phyloP scores from a whole-genome alignment of 2,113 vertebrate species.

The Neopipo cinnamomea region DNA sequence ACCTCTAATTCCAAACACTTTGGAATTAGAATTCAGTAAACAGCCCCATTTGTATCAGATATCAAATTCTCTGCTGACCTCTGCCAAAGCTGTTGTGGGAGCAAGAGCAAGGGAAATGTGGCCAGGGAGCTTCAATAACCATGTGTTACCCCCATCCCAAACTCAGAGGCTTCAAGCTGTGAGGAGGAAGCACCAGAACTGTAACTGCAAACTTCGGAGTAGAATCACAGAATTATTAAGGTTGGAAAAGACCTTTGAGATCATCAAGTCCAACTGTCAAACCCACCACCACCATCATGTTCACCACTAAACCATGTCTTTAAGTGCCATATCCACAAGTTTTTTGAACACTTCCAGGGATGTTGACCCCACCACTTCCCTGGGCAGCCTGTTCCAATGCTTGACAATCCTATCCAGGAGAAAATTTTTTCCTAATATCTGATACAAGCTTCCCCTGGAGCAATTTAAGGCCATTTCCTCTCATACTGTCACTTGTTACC shows the following conservation, averaged over 20 bases:
- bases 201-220: neutral
- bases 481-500: neutral
- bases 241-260: neutral
- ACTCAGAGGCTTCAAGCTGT: neutral
- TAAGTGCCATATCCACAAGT: too few relatives aligned
- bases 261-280: neutral
- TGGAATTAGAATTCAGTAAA: neutral
- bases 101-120: neutral
- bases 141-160: neutral
- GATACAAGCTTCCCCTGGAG: neutral
- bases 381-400: neutral
- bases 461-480: neutral
- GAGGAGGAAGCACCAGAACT: neutral
- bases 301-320: accelerated
- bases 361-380: neutral
- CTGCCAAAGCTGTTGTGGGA: constrained; percentile 1
- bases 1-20: neutral
- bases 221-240: neutral
- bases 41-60: neutral
- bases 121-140: neutral
- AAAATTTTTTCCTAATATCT: neutral
- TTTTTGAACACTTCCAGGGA: neutral
- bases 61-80: constrained; percentile 42
- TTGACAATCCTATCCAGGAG: neutral
- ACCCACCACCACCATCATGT: neutral